Conservation (phyloP, 1,140 invertebrate species). For the Bombus polaris region DNA sequence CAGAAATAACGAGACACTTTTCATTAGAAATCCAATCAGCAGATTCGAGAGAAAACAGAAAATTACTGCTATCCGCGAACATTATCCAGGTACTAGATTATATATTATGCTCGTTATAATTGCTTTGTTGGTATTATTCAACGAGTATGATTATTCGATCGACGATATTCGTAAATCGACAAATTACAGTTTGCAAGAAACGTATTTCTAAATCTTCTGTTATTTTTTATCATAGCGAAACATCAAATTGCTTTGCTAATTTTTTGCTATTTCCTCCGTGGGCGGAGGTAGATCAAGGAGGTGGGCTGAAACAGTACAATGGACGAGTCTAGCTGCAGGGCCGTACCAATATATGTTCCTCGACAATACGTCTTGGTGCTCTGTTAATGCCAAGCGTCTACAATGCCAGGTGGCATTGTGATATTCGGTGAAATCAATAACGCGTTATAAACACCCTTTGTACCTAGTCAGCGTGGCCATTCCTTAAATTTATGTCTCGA, state of each 20-base stretch:
- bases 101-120: too few relatives aligned
- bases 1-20: neutral
- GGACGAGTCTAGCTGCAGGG: conserved; percentile 35
- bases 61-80: too few relatives aligned
- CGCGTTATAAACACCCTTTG: conserved; percentile 60
- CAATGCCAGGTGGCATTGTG: conserved; percentile 52
- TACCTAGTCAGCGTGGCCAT: neutral
- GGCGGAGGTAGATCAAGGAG: neutral
- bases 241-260: conserved; percentile 6
- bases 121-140: too few relatives aligned
- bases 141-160: too few relatives aligned
- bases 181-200: too few relatives aligned
- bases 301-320: conserved; percentile 39
- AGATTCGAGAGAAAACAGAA: too few relatives aligned
- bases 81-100: too few relatives aligned
- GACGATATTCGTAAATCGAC: too few relatives aligned
- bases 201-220: too few relatives aligned
- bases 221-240: neutral
- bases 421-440: conserved; percentile 63
- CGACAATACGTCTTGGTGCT: conserved; percentile 55
- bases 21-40: too few relatives aligned
- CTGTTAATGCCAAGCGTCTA: conserved; percentile 51
- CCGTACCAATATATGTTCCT: conserved; percentile 36
- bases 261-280: conserved; percentile 13
- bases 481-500: neutral